Conservation (phyloP, 2,113 vertebrate species). For the Megaceryle maxima region DNA sequence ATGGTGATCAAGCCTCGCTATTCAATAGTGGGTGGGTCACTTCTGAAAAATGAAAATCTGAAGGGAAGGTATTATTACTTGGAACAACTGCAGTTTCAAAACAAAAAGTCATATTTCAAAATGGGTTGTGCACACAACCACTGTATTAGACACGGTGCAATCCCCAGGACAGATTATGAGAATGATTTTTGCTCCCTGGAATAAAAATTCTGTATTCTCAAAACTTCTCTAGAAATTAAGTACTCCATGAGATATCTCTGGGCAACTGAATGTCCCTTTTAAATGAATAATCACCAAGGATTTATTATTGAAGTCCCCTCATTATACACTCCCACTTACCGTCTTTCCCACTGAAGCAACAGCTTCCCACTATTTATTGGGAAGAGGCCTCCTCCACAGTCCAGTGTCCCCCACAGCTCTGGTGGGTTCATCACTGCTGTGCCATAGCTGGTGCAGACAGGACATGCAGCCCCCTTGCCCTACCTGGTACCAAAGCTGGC, state of each 20-base stretch:
- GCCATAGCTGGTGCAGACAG: neutral
- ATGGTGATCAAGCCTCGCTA: conserved; percentile 13
- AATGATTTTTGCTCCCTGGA: neutral
- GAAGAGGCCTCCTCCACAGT: neutral
- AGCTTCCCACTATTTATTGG: neutral
- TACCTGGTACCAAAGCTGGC: neutral
- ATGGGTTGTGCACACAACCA: neutral
- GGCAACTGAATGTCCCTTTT: neutral
- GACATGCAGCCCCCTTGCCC: neutral
- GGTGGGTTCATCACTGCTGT: neutral
- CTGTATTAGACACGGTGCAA: neutral
- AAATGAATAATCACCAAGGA: conserved; percentile 23
- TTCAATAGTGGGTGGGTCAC: conserved; percentile 21
- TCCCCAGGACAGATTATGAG: neutral
- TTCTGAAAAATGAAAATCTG: conserved; percentile 12
- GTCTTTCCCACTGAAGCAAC: neutral
- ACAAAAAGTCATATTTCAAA: conserved; percentile 23
- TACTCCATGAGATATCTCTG: neutral
- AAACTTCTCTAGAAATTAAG: neutral
- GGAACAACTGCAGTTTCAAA: conserved; percentile 4
- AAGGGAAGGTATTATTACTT: conserved; percentile 25
- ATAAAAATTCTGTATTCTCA: neutral
- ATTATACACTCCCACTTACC: conserved; percentile 7
- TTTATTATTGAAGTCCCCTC: conserved; percentile 34
- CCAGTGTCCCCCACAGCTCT: neutral